Evolutionary conservation across 2,888 invertebrate genomes (phyloP).

Genomic region (Ormyrus nitidulus): DNA sequence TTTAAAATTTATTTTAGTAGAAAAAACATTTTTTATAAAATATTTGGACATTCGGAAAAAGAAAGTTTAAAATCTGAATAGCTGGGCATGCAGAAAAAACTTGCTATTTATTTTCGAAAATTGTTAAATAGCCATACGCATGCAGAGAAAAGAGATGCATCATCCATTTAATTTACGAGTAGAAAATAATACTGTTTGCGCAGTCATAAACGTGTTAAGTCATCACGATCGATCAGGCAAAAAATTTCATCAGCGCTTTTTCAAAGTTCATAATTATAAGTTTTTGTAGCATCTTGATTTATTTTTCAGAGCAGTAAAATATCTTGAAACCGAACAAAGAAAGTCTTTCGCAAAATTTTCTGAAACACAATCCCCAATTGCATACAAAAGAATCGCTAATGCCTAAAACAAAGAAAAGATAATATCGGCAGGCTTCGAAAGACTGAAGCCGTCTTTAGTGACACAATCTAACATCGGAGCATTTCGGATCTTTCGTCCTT

Average conservation of each 20-base stretch:
- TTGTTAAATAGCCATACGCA: no score
- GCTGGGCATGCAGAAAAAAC: no score
- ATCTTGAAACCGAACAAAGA: neutral
- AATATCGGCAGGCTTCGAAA: constrained; percentile 2
- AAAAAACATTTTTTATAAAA: neutral
- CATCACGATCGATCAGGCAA: neutral
- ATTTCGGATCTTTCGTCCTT: neutral
- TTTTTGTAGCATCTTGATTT: no score
- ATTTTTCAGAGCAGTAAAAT: no score
- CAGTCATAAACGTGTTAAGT: neutral
- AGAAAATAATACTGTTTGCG: constrained; percentile 2
- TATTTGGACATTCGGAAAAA: neutral
- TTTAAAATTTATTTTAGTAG: no score
- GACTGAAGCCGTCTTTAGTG: neutral
- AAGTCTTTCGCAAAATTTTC: no score
- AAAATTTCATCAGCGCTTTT: neutral
- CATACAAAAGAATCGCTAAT: neutral
- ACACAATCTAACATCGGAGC: constrained; percentile 26
- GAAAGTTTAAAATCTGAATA: no score
- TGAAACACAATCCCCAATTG: neutral
- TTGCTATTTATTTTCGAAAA: no score
- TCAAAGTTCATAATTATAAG: no score
- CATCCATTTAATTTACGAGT: constrained; percentile 17
- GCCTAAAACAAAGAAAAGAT: neutral
- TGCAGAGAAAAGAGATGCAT: neutral